Evolutionary conservation across 2,113 vertebrate genomes (phyloP), one percentile per base, ranked within the genome.

Genomic region (Rhynchomys soricoides): DNA sequence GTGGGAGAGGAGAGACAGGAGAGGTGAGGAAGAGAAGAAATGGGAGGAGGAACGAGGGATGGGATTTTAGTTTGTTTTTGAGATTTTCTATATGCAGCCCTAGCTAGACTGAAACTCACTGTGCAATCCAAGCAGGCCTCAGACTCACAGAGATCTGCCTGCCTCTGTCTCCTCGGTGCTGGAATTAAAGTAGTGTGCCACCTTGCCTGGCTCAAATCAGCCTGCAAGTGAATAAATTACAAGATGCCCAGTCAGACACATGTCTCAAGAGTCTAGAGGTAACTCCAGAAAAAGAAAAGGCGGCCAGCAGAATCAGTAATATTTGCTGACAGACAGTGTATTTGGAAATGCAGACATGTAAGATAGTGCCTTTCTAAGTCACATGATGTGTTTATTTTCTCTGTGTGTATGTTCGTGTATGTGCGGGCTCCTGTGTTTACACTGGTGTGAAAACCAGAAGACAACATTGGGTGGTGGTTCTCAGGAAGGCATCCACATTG

Each of bases 181-280:
- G 37, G 78, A 22, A 57, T 81, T 81, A 57, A 57, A 37, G 52
- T 29, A 6, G 21, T 6, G 52, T 3, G 4, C 31, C 34, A n/a
- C 2, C 21, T 57, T 81, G 21, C 52, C 21, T 59, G 52, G 52
- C 5, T 59, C 79, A 59, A 82, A 85, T 45, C 37, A 62, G 34
- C 75, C 9, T 94, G 88, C 64, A 94, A 73, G 12, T 68, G 34
- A 88, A 73, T 59, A 55, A 77, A 90, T 52, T 71, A 31, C 68
- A 85, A 31, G 13, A 83, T 73, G 43, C 26, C 55, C 12, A 66
- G 52, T n/a, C 57, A 73, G 2, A 59, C 40, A 43, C 3, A 37
- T n/a, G 3, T 87, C 19, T 48, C 68, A 88, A 82, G 45, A 73
- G 34, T 83, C 59, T 68, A 71, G 31, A 90, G 89, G 40, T 48